Conservation (phyloP, 2,113 vertebrate species). For the Sinocyclocheilus anophthalmus region DNA sequence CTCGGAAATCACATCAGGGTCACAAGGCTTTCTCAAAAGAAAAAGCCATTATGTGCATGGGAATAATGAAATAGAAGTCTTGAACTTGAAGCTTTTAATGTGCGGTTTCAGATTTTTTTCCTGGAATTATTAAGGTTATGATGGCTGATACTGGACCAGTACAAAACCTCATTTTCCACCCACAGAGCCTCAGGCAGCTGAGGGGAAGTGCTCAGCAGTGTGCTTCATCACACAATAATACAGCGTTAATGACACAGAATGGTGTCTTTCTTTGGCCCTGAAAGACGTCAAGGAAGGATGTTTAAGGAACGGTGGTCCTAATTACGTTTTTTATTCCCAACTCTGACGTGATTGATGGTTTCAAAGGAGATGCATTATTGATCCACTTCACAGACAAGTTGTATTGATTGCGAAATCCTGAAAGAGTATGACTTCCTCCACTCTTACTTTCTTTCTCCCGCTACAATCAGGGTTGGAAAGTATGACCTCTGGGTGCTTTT, state of each 20-base stretch:
- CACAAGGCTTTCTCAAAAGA: constrained; percentile 24
- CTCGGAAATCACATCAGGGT: not conserved
- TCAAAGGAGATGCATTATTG: constrained; percentile 78
- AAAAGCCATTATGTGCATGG: not conserved
- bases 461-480: constrained; percentile 72
- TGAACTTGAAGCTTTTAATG: not conserved
- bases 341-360: constrained; percentile 77
- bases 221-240: constrained; percentile 80
- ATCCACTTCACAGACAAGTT: constrained; percentile 83
- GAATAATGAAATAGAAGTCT: constrained; percentile 10
- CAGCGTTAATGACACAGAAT: constrained; percentile 83
- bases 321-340: constrained; percentile 81
- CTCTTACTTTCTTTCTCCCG: constrained; percentile 53
- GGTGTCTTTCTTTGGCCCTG: constrained; percentile 78
- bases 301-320: constrained; percentile 78
- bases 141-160: constrained; percentile 70
- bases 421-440: constrained; percentile 70
- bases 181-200: constrained; percentile 63
- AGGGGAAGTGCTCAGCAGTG: constrained; percentile 71
- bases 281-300: constrained; percentile 79
- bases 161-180: constrained; percentile 52
- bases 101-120: not conserved
- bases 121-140: constrained; percentile 38
- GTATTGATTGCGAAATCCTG: constrained; percentile 79
- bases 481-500: constrained; percentile 76